phyloP scores from a whole-genome alignment of 2,113 vertebrate genomes.

The Zeus faber region DNA sequence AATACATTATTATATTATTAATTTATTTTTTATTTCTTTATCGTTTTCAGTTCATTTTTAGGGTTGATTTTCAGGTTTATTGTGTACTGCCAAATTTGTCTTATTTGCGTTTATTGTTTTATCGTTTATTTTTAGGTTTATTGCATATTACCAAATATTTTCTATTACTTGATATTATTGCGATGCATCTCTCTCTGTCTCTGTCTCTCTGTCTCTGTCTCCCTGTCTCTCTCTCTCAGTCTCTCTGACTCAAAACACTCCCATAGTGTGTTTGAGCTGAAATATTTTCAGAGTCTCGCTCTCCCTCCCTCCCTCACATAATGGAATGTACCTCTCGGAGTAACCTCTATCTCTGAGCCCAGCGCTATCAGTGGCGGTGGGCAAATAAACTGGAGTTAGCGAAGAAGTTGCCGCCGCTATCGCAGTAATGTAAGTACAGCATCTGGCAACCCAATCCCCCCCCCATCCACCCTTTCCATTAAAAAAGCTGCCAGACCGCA shows the following conservation, averaged over 20 bases:
- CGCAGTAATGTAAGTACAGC: not conserved
- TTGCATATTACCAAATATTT: no score
- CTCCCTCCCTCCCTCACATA: no score
- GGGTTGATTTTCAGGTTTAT: no score
- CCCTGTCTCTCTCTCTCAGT: not conserved
- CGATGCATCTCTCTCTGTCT: not conserved
- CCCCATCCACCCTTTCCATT: not conserved
- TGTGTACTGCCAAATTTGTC: no score
- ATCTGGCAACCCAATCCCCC: not conserved
- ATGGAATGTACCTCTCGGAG: no score
- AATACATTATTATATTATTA: no score
- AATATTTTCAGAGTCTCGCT: not conserved
- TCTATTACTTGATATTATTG: no score
- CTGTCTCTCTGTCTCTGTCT: not conserved
- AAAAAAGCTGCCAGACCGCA: not conserved
- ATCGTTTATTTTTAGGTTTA: no score
- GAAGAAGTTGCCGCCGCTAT: not conserved
- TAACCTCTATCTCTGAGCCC: not conserved
- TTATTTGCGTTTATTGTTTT: no score
- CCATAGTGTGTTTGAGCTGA: no score
- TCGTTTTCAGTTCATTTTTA: no score
- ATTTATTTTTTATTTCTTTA: no score
- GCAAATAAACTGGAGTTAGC: not conserved
- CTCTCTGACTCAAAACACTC: not conserved
- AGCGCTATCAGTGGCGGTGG: not conserved